A percentile compares a stretch with the other conserved stretches of the same genome.
These are phyloP conservation scores for Gyps fulvus DNA, from an alignment of 2,113 vertebrate species.

Conservation along the genomic window DNA sequence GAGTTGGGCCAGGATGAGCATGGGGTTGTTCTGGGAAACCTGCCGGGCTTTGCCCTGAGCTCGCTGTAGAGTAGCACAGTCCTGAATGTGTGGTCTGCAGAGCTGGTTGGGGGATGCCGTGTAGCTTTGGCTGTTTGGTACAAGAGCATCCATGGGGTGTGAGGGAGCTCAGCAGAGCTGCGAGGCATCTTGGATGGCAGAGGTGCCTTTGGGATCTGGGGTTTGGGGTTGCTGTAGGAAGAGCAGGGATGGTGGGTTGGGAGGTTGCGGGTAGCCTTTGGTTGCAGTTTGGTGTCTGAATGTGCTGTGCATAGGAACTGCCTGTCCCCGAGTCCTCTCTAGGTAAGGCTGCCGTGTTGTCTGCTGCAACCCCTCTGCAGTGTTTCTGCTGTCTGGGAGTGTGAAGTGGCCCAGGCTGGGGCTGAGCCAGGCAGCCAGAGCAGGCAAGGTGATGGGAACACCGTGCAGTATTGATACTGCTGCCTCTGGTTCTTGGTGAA, in stretches of 20 bases:
- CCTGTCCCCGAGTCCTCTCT: background rate
- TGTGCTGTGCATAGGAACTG: background rate
- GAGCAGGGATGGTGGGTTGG: background rate
- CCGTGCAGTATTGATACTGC: background rate
- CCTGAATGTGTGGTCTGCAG: background rate
- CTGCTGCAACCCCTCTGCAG: background rate
- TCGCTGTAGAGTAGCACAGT: background rate
- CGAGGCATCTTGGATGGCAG: background rate
- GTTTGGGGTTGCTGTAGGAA: background rate
- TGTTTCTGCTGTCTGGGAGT: accelerated
- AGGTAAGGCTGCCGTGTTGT: background rate
- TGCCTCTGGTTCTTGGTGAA: background rate
- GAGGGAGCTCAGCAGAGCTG: background rate
- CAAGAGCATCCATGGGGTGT: background rate
- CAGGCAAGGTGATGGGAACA: accelerated
- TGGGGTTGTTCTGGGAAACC: background rate
- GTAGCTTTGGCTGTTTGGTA: background rate
- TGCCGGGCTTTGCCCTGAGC: background rate
- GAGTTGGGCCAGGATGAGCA: background rate
- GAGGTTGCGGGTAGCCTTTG: background rate
- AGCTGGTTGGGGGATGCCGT: background rate
- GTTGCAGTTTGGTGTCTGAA: background rate
- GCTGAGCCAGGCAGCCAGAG: background rate
- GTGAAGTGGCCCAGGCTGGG: background rate
- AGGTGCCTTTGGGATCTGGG: background rate